phyloP scores from a whole-genome alignment of 2,888 invertebrate genomes.

The Cotesia congregata region DNA sequence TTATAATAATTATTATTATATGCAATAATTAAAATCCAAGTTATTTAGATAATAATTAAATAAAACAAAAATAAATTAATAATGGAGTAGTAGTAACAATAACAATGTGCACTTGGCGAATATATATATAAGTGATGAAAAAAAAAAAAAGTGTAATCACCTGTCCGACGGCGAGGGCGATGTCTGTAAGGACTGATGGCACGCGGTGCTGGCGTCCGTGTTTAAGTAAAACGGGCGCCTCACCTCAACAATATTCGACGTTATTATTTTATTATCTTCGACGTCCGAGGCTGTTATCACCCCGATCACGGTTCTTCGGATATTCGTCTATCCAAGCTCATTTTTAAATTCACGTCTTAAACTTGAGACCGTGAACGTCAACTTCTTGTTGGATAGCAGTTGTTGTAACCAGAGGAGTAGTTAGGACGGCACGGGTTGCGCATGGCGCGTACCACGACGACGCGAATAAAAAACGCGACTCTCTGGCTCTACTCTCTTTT shows the following conservation, averaged over 20 bases:
- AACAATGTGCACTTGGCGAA: background rate
- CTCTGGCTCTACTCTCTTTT: background rate
- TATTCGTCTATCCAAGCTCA: background rate
- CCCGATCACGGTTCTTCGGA: slow-evolving; percentile 11
- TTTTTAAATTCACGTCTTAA: slow-evolving; percentile 19
- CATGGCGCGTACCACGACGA: slow-evolving; percentile 34
- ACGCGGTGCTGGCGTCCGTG: slow-evolving; percentile 36
- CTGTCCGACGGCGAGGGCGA: slow-evolving; percentile 42
- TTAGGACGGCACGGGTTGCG: slow-evolving; percentile 17
- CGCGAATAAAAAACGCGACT: slow-evolving; percentile 24
- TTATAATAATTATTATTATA: background rate
- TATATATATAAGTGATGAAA: slow-evolving; percentile 15
- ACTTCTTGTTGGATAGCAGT: background rate
- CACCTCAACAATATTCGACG: slow-evolving; percentile 17
- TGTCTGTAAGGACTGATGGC: slow-evolving; percentile 31
- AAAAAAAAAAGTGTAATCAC: slow-evolving; percentile 21
- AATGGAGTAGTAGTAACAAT: background rate
- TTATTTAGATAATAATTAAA: background rate
- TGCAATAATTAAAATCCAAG: background rate
- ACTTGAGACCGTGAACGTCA: background rate
- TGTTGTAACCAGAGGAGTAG: background rate
- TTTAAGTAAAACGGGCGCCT: slow-evolving; percentile 10
- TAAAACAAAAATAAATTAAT: background rate
- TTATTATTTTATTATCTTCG: background rate
- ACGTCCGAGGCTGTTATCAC: slow-evolving; percentile 21